Conservation (phyloP, 2,113 vertebrate species). For the Petaurus breviceps region DNA sequence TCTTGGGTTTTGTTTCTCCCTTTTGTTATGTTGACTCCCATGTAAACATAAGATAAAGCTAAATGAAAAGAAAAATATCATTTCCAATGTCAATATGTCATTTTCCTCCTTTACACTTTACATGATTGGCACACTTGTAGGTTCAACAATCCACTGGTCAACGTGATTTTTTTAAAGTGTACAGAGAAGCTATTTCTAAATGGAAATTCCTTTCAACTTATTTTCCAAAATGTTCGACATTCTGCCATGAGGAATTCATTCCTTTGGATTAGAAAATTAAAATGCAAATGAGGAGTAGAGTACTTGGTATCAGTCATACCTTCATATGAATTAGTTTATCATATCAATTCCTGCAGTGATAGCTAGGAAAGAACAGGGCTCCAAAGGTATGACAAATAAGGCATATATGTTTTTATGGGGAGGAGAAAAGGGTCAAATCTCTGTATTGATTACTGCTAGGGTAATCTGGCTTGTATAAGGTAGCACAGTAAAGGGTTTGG, state of each 20-base stretch:
- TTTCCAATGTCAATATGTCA: neutral
- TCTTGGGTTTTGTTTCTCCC: neutral
- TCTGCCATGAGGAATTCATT: neutral
- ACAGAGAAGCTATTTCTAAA: neutral
- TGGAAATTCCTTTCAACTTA: neutral
- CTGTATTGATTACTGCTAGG: neutral
- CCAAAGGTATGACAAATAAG: neutral
- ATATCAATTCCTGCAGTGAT: neutral
- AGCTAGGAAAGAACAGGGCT: neutral
- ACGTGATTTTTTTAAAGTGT: neutral
- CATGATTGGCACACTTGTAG: neutral
- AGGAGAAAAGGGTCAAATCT: neutral
- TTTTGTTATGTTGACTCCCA: neutral
- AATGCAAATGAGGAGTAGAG: constrained; percentile 20
- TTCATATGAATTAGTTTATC: neutral
- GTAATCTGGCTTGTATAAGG: neutral
- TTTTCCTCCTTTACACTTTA: neutral
- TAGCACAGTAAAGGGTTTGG: neutral
- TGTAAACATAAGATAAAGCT: neutral
- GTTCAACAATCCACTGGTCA: neutral
- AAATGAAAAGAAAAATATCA: neutral
- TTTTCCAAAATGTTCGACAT: neutral
- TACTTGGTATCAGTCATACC: neutral
- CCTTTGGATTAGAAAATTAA: neutral
- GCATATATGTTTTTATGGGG: neutral